Base-by-base conservation (phyloP, 2,888 invertebrate species). In the Steinernema hermaphroditum region DNA sequence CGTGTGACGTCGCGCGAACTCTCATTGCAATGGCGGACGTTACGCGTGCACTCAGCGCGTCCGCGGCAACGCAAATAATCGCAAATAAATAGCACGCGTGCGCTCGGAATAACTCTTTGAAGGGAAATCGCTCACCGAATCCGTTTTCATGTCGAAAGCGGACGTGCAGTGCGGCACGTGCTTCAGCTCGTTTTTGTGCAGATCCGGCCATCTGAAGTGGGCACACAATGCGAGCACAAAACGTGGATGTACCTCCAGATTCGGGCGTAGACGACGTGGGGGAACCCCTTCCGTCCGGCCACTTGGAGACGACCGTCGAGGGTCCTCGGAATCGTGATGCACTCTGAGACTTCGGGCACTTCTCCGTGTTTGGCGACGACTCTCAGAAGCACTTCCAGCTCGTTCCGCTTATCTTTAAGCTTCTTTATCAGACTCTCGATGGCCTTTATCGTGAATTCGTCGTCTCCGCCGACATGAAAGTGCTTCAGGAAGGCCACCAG, bases 191-290 rank as follows among this genome's bases (percentile, higher is more conserved):
- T 98, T 99, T 89, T 98, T 98, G 89, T 98, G 97, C 57, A 99
- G 90, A 88, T 99, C 98, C 0, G 97, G 96, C 96, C 97, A 99
- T 81, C 98, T 91, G 96, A 98, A 98, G 2, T n/a, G n/a, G n/a
- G n/a, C n/a, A n/a, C n/a, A n/a, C n/a, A n/a, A n/a, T n/a, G n/a
- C n/a, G n/a, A n/a, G n/a, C n/a, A n/a, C n/a, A n/a, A n/a, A n/a
- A n/a, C n/a, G n/a, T n/a, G n/a, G n/a, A 37, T 16, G 6, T 16
- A 62, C 62, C 98, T 91, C 97, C 97, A 98, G 80, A 98, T 96
- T 41, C 95, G 91, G 0, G 97, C 96, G 86, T 98, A 98, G 78
- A 99, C 96, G 0, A 99, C 97, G 88, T 99, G 98, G 0, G 98
- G 98, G 87, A 99, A 99, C 4, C 98, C 97, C 89, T 99, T 98